phyloP scores from a whole-genome alignment of 2,888 invertebrate species.

The Germaria angustata region DNA sequence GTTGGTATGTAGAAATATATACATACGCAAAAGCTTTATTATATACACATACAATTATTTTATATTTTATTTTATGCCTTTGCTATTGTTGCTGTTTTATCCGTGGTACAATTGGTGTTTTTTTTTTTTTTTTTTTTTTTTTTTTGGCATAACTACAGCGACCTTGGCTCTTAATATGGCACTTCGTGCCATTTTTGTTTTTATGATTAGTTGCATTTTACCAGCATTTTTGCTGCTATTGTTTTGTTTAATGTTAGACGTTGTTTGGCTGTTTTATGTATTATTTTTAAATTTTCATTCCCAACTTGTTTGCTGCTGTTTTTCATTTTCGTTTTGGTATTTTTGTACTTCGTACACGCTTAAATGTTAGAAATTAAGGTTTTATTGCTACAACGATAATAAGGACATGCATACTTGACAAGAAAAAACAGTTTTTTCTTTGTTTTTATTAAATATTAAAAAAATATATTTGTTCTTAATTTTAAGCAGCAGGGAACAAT shows the following conservation, averaged over 20 bases:
- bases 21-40: slow-evolving; percentile 7
- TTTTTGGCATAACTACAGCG: slow-evolving; percentile 41
- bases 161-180: slow-evolving; percentile 66
- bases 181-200: slow-evolving; percentile 55
- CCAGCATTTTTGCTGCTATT: slow-evolving; percentile 8
- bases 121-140: slow-evolving; percentile 9
- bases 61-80: slow-evolving; percentile 31
- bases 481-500: too few relatives aligned
- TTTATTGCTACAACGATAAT: slow-evolving; percentile 24
- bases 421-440: too few relatives aligned
- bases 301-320: slow-evolving; percentile 6
- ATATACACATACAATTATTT: not conserved
- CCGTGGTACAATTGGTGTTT: not conserved
- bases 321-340: not conserved
- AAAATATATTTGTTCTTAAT: too few relatives aligned
- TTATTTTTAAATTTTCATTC: not conserved
- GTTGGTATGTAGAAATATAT: not conserved
- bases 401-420: not conserved
- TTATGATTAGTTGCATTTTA: slow-evolving; percentile 61
- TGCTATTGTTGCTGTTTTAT: slow-evolving; percentile 39
- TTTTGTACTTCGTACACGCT: slow-evolving; percentile 8
- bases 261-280: slow-evolving; percentile 19
- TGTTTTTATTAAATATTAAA: too few relatives aligned
- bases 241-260: slow-evolving; percentile 11
- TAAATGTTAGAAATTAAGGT: slow-evolving; percentile 42